Percentiles rank a stretch among this genome's conserved stretches.
Conservation (phyloP, 2,888 invertebrate genomes). For the Tipula lateralis region DNA sequence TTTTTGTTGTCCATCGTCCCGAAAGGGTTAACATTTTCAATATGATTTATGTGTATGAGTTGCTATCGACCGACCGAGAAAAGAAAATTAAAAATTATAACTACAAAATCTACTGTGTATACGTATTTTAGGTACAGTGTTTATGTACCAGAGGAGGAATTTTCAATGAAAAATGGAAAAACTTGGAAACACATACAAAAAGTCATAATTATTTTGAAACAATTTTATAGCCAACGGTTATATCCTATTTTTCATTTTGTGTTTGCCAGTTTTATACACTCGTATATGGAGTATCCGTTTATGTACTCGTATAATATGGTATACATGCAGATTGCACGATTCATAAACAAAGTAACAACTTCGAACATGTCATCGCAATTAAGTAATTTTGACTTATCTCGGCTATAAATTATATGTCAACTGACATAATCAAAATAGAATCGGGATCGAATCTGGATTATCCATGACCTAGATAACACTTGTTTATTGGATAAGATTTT, state of each 20-base stretch:
- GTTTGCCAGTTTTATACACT: not conserved
- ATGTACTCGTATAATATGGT: not conserved
- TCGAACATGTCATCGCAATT: no score
- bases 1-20: not conserved
- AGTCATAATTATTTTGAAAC: not conserved
- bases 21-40: not conserved
- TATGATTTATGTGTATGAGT: not conserved
- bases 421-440: no score
- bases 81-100: not conserved
- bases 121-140: not conserved
- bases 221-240: conserved; percentile 1
- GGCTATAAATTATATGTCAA: no score
- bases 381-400: no score
- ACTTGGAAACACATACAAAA: not conserved
- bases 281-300: not conserved
- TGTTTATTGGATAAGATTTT: no score
- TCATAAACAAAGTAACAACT: no score
- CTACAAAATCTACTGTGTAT: not conserved
- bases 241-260: not conserved
- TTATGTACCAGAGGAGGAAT: not conserved
- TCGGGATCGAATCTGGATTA: no score
- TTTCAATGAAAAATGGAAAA: not conserved
- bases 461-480: no score
- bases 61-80: not conserved
- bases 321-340: no score